Conservation (phyloP, 2,888 invertebrate genomes). For the Sisyra nigra region DNA sequence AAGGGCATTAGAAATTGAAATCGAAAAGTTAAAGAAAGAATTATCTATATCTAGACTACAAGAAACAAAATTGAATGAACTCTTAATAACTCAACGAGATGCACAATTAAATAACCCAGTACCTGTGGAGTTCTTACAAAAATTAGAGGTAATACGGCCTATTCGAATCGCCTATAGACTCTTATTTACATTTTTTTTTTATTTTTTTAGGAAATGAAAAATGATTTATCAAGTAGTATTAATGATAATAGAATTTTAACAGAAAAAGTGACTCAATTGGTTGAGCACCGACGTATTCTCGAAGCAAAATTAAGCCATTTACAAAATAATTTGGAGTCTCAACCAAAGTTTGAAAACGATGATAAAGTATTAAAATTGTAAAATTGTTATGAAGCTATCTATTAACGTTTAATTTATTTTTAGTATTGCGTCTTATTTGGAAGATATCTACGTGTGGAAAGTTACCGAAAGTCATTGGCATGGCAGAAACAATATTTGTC, state of each 20-base stretch:
- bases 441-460: conserved; percentile 63
- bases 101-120: conserved; percentile 14
- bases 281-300: conserved; percentile 30
- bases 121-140: conserved; percentile 22
- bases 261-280: conserved; percentile 23
- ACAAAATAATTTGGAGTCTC: conserved; percentile 14
- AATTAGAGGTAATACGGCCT: conserved; percentile 21
- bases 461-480: conserved; percentile 70
- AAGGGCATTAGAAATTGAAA: conserved; percentile 26
- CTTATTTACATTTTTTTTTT: not conserved
- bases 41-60: conserved; percentile 21
- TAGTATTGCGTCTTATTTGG: conserved; percentile 42
- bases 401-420: conserved; percentile 23
- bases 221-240: conserved; percentile 29
- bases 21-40: conserved; percentile 26
- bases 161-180: conserved; percentile 2
- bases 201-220: conserved; percentile 31
- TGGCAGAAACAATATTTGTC: conserved; percentile 84
- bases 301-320: conserved; percentile 31
- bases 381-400: too few species aligned
- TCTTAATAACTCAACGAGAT: conserved; percentile 13
- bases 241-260: conserved; percentile 35
- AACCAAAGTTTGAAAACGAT: too few species aligned
- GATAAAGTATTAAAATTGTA: too few species aligned
- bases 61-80: conserved; percentile 23